Conservation (phyloP, 2,113 vertebrate genomes). For the Haemorhous mexicanus region DNA sequence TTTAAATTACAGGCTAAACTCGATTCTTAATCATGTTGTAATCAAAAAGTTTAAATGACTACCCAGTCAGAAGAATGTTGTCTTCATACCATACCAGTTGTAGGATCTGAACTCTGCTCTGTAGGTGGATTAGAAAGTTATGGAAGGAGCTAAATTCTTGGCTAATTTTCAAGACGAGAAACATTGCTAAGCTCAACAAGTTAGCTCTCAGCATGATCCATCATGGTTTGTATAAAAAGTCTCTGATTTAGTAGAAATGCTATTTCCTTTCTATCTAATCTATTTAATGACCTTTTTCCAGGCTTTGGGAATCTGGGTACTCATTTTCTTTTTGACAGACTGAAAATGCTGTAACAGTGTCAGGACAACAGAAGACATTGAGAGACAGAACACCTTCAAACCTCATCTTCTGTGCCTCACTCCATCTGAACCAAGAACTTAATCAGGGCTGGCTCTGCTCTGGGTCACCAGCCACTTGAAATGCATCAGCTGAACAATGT, state of each 20-base stretch:
- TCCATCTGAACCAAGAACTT: background rate
- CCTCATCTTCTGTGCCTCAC: background rate
- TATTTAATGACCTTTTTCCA: constrained; percentile 28
- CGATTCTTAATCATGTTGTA: background rate
- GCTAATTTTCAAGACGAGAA: constrained; percentile 25
- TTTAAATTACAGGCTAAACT: background rate
- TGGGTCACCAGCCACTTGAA: background rate
- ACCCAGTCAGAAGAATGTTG: background rate
- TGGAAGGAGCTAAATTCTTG: constrained; percentile 37
- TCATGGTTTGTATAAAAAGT: constrained; percentile 27
- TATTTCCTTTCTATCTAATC: constrained; percentile 23
- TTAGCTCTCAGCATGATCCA: constrained; percentile 28
- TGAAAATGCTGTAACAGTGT: background rate
- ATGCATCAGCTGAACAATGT: background rate
- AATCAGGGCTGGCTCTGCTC: background rate
- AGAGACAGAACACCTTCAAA: background rate
- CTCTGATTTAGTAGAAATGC: constrained; percentile 28
- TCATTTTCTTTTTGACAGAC: background rate
- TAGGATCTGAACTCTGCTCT: constrained; percentile 10
- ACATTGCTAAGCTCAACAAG: constrained; percentile 32
- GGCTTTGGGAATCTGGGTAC: background rate
- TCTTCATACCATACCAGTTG: background rate
- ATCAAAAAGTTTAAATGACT: constrained; percentile 4
- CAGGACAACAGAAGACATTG: background rate
- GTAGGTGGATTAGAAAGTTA: constrained; percentile 39